Conservation (phyloP, 2,888 invertebrate species). For the Spisula subtruncata region DNA sequence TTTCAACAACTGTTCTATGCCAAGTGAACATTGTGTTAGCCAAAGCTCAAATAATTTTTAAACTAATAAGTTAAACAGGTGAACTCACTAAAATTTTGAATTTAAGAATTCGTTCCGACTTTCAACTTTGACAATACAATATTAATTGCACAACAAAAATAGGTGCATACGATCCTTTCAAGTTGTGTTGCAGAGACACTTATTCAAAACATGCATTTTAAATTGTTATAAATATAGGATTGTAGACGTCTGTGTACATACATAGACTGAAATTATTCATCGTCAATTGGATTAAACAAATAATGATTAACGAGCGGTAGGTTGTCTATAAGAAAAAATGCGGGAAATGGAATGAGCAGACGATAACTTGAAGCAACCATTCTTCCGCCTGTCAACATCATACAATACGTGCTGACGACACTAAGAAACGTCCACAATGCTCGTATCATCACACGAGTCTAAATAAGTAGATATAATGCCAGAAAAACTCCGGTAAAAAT, state of each 20-base stretch:
- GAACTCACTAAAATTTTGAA: no score
- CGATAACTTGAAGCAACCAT: background rate
- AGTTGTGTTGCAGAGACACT: no score
- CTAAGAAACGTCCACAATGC: background rate
- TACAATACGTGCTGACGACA: background rate
- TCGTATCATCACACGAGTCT: background rate
- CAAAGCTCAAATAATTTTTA: no score
- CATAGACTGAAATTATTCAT: background rate
- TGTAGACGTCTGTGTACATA: background rate
- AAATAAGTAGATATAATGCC: constrained; percentile 5
- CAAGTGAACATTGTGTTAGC: no score
- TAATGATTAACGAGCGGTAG: background rate
- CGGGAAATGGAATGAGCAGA: constrained; percentile 2
- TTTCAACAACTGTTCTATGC: no score
- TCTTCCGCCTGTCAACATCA: background rate
- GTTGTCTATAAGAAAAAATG: background rate
- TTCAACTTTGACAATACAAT: no score
- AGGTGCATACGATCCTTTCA: no score
- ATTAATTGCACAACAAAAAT: no score
- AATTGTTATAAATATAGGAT: no score
- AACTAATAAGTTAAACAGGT: no score
- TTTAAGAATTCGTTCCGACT: no score
- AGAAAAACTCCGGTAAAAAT: background rate
- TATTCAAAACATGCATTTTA: no score
- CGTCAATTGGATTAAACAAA: background rate